phyloP scores from a whole-genome alignment of 2,888 invertebrate species.

The Lasioglossum leucozonium region DNA sequence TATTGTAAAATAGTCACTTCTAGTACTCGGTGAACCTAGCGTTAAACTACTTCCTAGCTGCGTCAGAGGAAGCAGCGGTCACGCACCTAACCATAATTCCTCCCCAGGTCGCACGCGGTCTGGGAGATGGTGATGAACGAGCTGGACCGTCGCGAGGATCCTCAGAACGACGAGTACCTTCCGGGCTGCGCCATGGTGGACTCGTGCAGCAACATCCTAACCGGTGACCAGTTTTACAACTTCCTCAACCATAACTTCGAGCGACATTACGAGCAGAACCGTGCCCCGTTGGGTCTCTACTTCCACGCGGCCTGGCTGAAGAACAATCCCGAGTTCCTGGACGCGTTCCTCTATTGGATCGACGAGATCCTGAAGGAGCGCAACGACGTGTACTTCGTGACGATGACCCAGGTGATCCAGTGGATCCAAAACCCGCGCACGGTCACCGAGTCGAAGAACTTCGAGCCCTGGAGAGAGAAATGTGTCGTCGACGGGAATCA shows the following conservation, averaged over 20 bases:
- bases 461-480: constrained; percentile 97
- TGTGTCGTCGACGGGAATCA: constrained; percentile 93
- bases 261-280: constrained; percentile 95
- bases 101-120: constrained; percentile 91
- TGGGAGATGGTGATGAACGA: constrained; percentile 99
- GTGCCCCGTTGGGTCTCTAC: constrained; percentile 94
- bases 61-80: not conserved
- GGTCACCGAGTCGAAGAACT: constrained; percentile 93
- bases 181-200: constrained; percentile 98
- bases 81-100: not conserved
- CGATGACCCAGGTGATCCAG: constrained; percentile 98
- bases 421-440: constrained; percentile 97
- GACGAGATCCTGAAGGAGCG: constrained; percentile 94
- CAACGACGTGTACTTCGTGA: constrained; percentile 96
- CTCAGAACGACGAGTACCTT: constrained; percentile 94
- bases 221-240: constrained; percentile 97
- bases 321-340: constrained; percentile 96
- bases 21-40: too few relatives aligned
- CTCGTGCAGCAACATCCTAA: constrained; percentile 96
- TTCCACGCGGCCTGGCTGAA: constrained; percentile 98
- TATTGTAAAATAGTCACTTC: too few relatives aligned
- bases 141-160: constrained; percentile 95
- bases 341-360: constrained; percentile 97
- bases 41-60: not conserved
- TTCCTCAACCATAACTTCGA: constrained; percentile 97